Conservation (phyloP, 2,888 invertebrate genomes). For the Griposia aprilina region DNA sequence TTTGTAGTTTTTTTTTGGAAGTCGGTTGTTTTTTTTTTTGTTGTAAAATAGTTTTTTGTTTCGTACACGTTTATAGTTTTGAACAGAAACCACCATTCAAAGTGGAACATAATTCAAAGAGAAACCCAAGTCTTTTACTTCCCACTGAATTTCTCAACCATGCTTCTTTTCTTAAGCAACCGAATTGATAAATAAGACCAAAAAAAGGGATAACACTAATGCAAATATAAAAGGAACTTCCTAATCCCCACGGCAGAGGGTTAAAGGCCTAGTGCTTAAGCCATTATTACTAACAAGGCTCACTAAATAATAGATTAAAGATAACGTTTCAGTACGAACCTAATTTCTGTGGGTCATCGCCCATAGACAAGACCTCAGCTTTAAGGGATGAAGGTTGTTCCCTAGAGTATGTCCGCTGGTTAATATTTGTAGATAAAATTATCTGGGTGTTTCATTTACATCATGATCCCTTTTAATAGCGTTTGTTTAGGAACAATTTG, state of each 20-base stretch:
- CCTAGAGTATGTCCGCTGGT: slow-evolving; percentile 33
- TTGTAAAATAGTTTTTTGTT: too few species aligned
- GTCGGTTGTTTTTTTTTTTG: too few species aligned
- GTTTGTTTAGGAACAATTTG: slow-evolving; percentile 33
- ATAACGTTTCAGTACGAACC: slow-evolving; percentile 59
- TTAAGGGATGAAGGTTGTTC: slow-evolving; percentile 56
- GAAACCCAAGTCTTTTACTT: too few species aligned
- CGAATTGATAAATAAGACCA: slow-evolving; percentile 20
- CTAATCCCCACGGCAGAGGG: slow-evolving; percentile 34
- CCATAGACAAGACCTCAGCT: slow-evolving; percentile 61
- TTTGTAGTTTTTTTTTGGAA: too few species aligned
- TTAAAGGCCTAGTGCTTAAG: slow-evolving; percentile 39
- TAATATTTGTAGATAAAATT: slow-evolving; percentile 60
- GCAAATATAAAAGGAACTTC: slow-evolving; percentile 32
- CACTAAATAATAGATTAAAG: slow-evolving; percentile 62
- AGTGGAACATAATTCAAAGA: background rate
- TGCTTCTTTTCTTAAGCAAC: background rate
- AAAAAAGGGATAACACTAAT: slow-evolving; percentile 24
- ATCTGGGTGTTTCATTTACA: slow-evolving; percentile 48
- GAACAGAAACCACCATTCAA: background rate
- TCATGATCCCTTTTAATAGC: slow-evolving; percentile 7
- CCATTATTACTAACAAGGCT: slow-evolving; percentile 50
- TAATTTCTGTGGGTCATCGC: slow-evolving; percentile 57
- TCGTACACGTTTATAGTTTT: background rate
- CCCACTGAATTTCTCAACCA: background rate